Evolutionary conservation across 2,888 invertebrate species (phyloP).

Genomic region (Caenorhabditis becei): DNA sequence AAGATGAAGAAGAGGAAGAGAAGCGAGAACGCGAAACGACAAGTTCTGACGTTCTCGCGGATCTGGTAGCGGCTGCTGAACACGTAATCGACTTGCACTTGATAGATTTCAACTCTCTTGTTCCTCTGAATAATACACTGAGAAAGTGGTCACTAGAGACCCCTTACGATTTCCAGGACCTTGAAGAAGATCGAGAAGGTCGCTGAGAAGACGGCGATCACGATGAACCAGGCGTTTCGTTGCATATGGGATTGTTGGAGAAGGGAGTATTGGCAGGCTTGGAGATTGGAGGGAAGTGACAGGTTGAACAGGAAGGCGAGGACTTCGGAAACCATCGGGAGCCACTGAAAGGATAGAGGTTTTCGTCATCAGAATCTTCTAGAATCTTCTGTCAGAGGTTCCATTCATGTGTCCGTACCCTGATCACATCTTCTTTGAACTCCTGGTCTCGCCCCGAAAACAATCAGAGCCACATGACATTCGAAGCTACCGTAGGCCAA

Average conservation of each 20-base stretch:
- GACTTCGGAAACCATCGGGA: conserved; percentile 39
- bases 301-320: conserved; percentile 26
- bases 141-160: neutral
- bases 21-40: conserved; percentile 48
- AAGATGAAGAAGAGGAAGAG: conserved; percentile 43
- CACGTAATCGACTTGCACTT: conserved; percentile 43
- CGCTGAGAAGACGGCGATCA: conserved; percentile 51
- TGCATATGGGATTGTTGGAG: conserved; percentile 52
- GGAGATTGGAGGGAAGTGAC: conserved; percentile 30
- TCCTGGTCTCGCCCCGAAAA: no score
- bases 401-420: no score
- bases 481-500: no score
- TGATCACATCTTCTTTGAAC: no score
- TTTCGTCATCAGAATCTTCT: no score
- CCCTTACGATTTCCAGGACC: conserved; percentile 37
- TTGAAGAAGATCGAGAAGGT: conserved; percentile 58
- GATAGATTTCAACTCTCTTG: conserved; percentile 44
- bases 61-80: conserved; percentile 60
- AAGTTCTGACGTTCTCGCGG: conserved; percentile 63
- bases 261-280: conserved; percentile 52
- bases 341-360: conserved; percentile 40
- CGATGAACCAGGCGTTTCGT: conserved; percentile 64
- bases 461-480: no score
- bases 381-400: no score
- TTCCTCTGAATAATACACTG: conserved; percentile 51